phyloP scores from a whole-genome alignment of 2,797 vertebrate species.

The Odontamblyopus rebecca region DNA sequence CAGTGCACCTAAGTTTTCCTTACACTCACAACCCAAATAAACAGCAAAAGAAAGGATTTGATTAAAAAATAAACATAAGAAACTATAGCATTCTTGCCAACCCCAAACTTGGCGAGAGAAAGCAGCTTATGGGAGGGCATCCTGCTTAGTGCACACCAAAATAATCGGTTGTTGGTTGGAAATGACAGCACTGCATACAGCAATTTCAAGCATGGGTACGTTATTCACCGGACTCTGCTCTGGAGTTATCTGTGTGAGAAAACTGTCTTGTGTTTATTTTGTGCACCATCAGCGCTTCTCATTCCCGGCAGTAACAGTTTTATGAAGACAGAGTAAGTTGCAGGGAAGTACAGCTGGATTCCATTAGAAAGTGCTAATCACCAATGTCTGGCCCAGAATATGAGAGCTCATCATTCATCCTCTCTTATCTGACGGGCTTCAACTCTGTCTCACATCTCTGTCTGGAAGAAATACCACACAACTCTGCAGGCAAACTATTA shows the following conservation, averaged over 20 bases:
- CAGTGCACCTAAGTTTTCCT: neutral
- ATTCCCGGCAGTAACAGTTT: neutral
- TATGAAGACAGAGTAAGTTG: neutral
- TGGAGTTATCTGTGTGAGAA: neutral
- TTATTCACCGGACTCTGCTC: neutral
- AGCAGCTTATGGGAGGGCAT: neutral
- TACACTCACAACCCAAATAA: neutral
- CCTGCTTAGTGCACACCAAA: neutral
- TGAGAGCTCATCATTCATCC: constrained; percentile 32
- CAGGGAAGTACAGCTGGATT: constrained; percentile 36
- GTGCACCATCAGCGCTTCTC: neutral
- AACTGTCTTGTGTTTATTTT: neutral
- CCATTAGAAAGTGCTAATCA: constrained; percentile 30
- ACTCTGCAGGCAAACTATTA: neutral
- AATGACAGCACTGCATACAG: neutral
- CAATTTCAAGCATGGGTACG: too few relatives aligned
- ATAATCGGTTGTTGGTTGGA: neutral
- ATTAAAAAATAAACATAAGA: neutral
- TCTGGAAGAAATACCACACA: neutral
- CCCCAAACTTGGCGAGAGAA: neutral
- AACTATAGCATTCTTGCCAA: neutral
- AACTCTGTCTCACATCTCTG: neutral
- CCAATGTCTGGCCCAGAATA: constrained; percentile 7
- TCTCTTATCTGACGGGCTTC: constrained; percentile 4
- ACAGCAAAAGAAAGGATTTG: neutral